Evolutionary conservation across 2,113 vertebrate species (phyloP).

Genomic region (Centropristis striata): DNA sequence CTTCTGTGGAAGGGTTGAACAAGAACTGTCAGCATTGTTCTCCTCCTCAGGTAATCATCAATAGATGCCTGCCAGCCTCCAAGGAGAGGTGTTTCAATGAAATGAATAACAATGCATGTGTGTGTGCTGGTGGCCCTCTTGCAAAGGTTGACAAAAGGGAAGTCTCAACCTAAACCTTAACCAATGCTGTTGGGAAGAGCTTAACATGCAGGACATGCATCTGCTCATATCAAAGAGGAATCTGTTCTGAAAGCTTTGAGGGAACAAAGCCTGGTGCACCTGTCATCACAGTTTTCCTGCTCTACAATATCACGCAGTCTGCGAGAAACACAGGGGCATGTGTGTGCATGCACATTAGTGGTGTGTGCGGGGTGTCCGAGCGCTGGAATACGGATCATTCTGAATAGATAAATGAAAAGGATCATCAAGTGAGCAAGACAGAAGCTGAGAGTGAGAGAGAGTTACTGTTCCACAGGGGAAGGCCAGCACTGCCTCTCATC

Average conservation of each 20-base stretch:
- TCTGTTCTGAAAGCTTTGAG: background rate
- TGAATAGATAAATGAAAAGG: slow-evolving; percentile 8
- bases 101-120: background rate
- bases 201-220: background rate
- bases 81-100: background rate
- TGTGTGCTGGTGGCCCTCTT: background rate
- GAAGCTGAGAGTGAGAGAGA: background rate
- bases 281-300: no score
- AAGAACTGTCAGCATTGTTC: slow-evolving; percentile 1
- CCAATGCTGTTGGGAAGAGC: background rate
- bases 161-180: background rate
- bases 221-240: background rate
- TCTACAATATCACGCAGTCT: no score
- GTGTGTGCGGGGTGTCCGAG: background rate
- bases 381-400: background rate
- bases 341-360: background rate
- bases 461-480: background rate
- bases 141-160: background rate
- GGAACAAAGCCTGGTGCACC: background rate
- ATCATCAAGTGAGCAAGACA: background rate
- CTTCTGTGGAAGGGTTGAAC: slow-evolving; percentile 1
- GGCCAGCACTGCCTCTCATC: background rate
- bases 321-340: background rate
- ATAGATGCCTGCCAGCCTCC: background rate
- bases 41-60: background rate